Evolutionary conservation across 1,140 invertebrate genomes (phyloP).

Genomic region (Leptinotarsa lineolata): DNA sequence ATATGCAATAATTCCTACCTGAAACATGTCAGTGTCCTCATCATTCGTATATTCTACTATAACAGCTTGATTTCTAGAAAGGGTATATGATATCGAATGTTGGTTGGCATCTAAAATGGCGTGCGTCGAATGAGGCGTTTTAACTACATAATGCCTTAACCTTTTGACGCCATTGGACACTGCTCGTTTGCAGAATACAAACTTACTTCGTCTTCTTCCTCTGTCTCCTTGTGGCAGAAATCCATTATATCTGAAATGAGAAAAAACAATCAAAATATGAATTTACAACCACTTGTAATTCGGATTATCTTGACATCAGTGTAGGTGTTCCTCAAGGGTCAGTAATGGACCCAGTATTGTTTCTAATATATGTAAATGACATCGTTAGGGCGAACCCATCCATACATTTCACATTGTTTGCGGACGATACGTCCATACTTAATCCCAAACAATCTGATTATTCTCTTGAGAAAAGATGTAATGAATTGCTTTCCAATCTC

Average conservation of each 20-base stretch:
- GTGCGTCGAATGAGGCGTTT: constrained; percentile 85
- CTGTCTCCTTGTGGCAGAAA: constrained; percentile 89
- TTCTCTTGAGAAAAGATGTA: too few species aligned
- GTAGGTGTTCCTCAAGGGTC: too few species aligned
- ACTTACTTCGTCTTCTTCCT: constrained; percentile 90
- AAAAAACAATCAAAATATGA: neutral
- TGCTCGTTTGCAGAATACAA: constrained; percentile 83
- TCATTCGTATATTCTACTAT: constrained; percentile 97
- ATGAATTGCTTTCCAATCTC: too few species aligned
- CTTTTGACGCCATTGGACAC: constrained; percentile 91
- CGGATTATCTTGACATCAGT: too few species aligned
- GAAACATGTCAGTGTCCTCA: constrained; percentile 97
- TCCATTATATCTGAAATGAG: constrained; percentile 88
- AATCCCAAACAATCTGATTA: too few species aligned
- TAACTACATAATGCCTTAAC: constrained; percentile 93
- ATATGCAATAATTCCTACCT: constrained; percentile 65
- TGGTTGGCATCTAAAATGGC: constrained; percentile 88
- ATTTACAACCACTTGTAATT: too few species aligned
- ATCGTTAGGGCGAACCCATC: too few species aligned
- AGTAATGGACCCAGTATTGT: too few species aligned
- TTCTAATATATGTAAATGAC: too few species aligned
- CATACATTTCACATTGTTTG: too few species aligned
- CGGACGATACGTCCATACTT: too few species aligned
- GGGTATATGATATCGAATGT: constrained; percentile 96
- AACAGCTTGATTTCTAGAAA: constrained; percentile 94